Evolutionary conservation across 2,888 invertebrate genomes (phyloP).

Genomic region (Anagyrus pseudococci): DNA sequence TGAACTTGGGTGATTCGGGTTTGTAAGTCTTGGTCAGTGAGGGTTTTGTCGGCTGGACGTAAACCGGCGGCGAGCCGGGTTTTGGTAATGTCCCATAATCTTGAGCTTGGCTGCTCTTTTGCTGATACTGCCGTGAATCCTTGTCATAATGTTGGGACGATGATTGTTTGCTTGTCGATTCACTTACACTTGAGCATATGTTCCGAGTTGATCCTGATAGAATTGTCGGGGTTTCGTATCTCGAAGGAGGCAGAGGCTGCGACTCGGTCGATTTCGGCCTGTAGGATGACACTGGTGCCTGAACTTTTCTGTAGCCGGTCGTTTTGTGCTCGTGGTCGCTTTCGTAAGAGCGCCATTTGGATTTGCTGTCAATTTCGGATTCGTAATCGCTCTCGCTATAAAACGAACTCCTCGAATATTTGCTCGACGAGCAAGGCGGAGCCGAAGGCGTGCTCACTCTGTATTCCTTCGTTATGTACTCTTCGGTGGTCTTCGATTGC

Average conservation of each 20-base stretch:
- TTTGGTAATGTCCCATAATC: constrained; percentile 47
- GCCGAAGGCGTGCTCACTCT: constrained; percentile 59
- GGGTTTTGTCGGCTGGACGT: constrained; percentile 51
- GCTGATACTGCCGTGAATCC: constrained; percentile 47
- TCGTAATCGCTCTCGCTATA: constrained; percentile 71
- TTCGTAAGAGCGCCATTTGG: constrained; percentile 70
- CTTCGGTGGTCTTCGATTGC: constrained; percentile 48
- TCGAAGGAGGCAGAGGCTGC: constrained; percentile 65
- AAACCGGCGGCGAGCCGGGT: constrained; percentile 59
- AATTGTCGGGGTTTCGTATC: constrained; percentile 64
- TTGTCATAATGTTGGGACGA: constrained; percentile 49
- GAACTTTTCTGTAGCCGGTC: constrained; percentile 63
- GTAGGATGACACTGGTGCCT: constrained; percentile 61
- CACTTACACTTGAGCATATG: constrained; percentile 46
- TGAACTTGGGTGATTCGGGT: constrained; percentile 65
- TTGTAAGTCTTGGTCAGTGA: constrained; percentile 49
- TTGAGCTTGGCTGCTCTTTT: constrained; percentile 42
- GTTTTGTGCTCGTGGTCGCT: constrained; percentile 67
- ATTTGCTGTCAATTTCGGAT: constrained; percentile 67
- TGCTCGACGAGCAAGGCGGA: constrained; percentile 57
- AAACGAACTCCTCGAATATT: constrained; percentile 66
- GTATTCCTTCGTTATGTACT: constrained; percentile 50
- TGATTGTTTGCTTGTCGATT: constrained; percentile 46
- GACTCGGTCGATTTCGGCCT: constrained; percentile 67
- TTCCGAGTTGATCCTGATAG: constrained; percentile 49